These are phyloP conservation scores for Tipula helvola DNA, from an alignment of 2,888 invertebrate genomes.

Conservation along the genomic window DNA sequence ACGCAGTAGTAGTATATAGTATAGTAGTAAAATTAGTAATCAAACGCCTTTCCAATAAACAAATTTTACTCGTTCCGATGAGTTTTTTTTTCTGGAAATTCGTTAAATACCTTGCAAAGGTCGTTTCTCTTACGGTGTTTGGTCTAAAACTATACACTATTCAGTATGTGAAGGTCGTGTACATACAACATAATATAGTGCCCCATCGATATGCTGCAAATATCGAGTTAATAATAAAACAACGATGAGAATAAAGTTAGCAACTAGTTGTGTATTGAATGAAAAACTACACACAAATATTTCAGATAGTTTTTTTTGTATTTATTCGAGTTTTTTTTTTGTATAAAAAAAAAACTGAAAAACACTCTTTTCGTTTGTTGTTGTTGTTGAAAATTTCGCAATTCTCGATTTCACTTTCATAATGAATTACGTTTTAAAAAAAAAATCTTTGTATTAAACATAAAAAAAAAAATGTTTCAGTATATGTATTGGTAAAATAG, in stretches of 20 bases:
- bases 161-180: neutral
- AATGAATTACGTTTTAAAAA: neutral
- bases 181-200: neutral
- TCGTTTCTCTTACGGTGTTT: neutral
- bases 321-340: neutral
- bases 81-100: neutral
- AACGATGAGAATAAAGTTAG: neutral
- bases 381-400: conserved; percentile 4
- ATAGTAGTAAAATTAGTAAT: neutral
- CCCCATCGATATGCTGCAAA: neutral
- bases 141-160: neutral
- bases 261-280: neutral
- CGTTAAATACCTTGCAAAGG: neutral
- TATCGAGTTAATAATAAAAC: neutral
- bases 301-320: neutral
- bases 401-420: neutral
- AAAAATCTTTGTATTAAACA: neutral
- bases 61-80: neutral
- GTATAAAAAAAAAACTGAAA: neutral
- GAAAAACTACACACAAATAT: neutral
- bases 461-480: neutral
- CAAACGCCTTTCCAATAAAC: neutral
- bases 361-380: neutral
- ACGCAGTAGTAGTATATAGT: neutral
- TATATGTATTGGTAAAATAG: neutral